phyloP scores from a whole-genome alignment of 2,113 vertebrate genomes.

The Sinocyclocheilus maitianheensis region DNA sequence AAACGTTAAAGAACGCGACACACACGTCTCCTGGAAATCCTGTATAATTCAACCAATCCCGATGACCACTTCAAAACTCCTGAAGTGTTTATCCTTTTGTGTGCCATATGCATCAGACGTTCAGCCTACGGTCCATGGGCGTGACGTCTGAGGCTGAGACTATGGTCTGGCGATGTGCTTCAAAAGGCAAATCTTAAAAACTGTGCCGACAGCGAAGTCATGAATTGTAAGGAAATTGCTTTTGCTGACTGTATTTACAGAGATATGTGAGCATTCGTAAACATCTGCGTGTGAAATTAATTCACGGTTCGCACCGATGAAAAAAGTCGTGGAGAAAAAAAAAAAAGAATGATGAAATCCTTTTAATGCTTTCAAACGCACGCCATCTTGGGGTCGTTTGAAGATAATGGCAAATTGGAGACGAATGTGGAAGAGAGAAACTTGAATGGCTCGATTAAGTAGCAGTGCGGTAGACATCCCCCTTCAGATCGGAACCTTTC shows the following conservation, averaged over 20 bases:
- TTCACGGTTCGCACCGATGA: constrained; percentile 50
- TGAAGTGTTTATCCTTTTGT: too few relatives aligned
- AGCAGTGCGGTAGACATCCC: constrained; percentile 54
- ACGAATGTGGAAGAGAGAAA: constrained; percentile 43
- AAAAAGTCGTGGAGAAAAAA: constrained; percentile 20
- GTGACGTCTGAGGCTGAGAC: too few relatives aligned
- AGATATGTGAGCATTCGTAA: constrained; percentile 57
- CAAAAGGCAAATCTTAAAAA: constrained; percentile 50
- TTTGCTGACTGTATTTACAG: constrained; percentile 52
- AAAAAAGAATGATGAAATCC: constrained; percentile 52
- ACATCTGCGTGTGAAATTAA: constrained; percentile 61
- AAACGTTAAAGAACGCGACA: too few relatives aligned
- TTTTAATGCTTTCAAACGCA: constrained; percentile 66
- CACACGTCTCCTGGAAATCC: too few relatives aligned
- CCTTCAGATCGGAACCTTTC: constrained; percentile 57
- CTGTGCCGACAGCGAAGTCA: constrained; percentile 25
- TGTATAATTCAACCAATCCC: too few relatives aligned
- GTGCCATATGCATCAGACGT: too few relatives aligned
- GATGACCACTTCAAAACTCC: too few relatives aligned
- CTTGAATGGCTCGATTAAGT: constrained; percentile 62
- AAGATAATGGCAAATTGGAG: constrained; percentile 64
- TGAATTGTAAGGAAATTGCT: constrained; percentile 47
- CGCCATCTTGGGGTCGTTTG: constrained; percentile 64
- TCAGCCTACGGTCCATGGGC: too few relatives aligned
- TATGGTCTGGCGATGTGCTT: constrained; percentile 28